Evolutionary conservation across 2,113 vertebrate species (phyloP).

Genomic region (Engraulis encrasicolus): DNA sequence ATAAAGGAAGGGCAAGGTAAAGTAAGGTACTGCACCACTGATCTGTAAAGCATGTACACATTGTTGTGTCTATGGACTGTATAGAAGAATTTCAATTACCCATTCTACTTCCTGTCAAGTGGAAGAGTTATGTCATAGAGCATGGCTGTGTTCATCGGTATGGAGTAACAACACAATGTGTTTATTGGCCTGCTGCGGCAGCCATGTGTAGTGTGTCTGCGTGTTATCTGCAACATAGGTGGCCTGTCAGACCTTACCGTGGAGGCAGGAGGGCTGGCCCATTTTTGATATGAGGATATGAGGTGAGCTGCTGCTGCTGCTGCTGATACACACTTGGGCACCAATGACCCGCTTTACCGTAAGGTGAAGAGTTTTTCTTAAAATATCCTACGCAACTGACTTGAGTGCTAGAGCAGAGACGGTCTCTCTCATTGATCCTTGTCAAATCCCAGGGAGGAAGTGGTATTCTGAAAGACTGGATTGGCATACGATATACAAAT

Average conservation of each 20-base stretch:
- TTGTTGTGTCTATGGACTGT: background rate
- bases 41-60: too few species aligned
- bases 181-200: background rate
- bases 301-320: too few species aligned
- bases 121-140: background rate
- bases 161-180: background rate
- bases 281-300: slow-evolving; percentile 55
- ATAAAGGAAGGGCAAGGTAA: too few species aligned
- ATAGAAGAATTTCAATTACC: background rate
- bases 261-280: slow-evolving; percentile 56
- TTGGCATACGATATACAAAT: too few species aligned
- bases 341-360: slow-evolving; percentile 37
- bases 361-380: slow-evolving; percentile 40
- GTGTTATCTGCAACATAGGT: slow-evolving; percentile 41
- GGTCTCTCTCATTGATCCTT: slow-evolving; percentile 56
- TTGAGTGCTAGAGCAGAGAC: slow-evolving; percentile 25
- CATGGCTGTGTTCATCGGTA: background rate
- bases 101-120: too few species aligned
- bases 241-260: slow-evolving; percentile 26
- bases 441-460: too few species aligned
- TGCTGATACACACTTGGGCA: slow-evolving; percentile 39
- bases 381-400: slow-evolving; percentile 44
- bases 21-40: too few species aligned
- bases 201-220: background rate
- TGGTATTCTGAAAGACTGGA: too few species aligned